Base-by-base conservation (phyloP, 2,888 invertebrate genomes). In the Sinopyrophorus schimmeli region DNA sequence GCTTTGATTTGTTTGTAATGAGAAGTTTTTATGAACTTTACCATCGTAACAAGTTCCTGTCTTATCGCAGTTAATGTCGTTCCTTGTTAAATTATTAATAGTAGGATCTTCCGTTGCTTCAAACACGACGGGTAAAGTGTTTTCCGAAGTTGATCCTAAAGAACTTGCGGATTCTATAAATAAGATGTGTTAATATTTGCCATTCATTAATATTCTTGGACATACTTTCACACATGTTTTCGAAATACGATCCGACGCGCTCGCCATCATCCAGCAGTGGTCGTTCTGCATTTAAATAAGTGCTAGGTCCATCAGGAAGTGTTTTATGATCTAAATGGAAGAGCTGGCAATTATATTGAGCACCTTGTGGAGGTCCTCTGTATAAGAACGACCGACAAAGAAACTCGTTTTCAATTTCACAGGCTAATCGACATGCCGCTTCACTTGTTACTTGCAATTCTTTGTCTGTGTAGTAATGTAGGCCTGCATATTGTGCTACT, bases 21-120 rank as follows among this genome's bases (percentile, higher is more conserved):
- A 20, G 28, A 35, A 37, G 37, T 17, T n/a, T n/a, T n/a, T n/a
- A n/a, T n/a, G n/a, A n/a, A n/a, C n/a, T n/a, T 79, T 79, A 93
- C 93, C 93, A 74, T 95, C 92, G 68, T 94, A 94, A 70, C 94
- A 95, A 58, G 93, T 93, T 69, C 94, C 94, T 42, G 92, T 92
- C 69, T 92, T 91, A 75, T 94, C 94, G 71, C 94, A 95, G 74
- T 93, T 92, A 37, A 88, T 86, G 68, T 89, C 88, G 63, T 81
- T 84, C 60, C 86, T 80, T 3, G 88, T 87, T 61, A 87, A 73
- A 67, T 89, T 89, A 72, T 81, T 89, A 57, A 87, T 65, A 53
- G 74, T 80, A 3, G 85, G 80, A 68, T 89, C 89, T 72, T 87
- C 87, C 37, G 87, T 85, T 39, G 87, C 83, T 55, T 89, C 89